A percentile compares a stretch with the other conserved stretches of the same genome.
phyloP scores from a whole-genome alignment of 2,797 vertebrate genomes.

The Cryptoblepharus egeriae region DNA sequence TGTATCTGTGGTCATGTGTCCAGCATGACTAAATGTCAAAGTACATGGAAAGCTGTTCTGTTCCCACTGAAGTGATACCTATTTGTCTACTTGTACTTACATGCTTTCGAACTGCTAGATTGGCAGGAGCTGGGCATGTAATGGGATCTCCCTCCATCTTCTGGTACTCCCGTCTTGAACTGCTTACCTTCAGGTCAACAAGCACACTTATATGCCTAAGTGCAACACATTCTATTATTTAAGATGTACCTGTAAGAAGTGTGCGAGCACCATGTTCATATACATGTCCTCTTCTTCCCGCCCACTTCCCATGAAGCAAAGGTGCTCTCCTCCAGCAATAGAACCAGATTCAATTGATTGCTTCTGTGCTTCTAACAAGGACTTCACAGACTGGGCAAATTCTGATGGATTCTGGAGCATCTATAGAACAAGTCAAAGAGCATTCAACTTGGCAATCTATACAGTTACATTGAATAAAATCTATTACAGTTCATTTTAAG shows the following conservation, averaged over 20 bases:
- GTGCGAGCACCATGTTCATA: slow-evolving; percentile 99
- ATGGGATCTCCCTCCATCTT: no score
- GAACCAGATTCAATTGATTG: slow-evolving; percentile 96
- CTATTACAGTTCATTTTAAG: neutral
- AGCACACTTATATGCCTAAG: neutral
- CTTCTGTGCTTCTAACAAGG: slow-evolving; percentile 97
- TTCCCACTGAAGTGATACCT: no score
- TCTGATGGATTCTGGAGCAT: slow-evolving; percentile 99
- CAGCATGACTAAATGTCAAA: no score
- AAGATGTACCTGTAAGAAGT: slow-evolving; percentile 91
- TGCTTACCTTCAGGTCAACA: no score
- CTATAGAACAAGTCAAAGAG: slow-evolving; percentile 71
- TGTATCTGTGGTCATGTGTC: no score
- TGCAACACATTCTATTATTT: slow-evolving; percentile 4
- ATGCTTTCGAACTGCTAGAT: no score
- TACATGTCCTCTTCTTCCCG: slow-evolving; percentile 99
- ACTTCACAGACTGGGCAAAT: slow-evolving; percentile 96
- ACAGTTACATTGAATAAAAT: neutral
- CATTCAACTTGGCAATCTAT: neutral
- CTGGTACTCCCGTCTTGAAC: no score
- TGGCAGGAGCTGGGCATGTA: no score
- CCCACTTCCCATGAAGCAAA: slow-evolving; percentile 99
- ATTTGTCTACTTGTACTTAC: no score
- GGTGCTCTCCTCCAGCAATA: slow-evolving; percentile 93
- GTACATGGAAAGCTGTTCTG: no score